Evolutionary conservation across 2,113 vertebrate species (phyloP).

Genomic region (Lepus timidus): DNA sequence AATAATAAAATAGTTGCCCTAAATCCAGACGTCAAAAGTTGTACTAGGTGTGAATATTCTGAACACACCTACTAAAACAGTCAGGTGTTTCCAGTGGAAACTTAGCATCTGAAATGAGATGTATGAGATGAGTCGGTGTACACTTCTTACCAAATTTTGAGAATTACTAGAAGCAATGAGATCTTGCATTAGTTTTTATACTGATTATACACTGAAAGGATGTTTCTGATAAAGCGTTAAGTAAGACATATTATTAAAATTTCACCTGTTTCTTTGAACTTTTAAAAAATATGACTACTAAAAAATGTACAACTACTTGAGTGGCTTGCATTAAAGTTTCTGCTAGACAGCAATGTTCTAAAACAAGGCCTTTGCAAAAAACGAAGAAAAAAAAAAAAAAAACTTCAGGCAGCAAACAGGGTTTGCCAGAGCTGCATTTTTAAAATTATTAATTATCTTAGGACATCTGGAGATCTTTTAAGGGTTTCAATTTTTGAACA

Average conservation of each 20-base stretch:
- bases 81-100: not conserved
- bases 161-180: not conserved
- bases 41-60: not conserved
- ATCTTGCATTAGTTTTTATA: not conserved
- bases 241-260: not conserved
- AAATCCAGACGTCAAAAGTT: not conserved
- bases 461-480: not conserved
- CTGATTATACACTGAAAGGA: not conserved
- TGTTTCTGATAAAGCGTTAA: conserved; percentile 5
- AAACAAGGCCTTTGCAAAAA: not conserved
- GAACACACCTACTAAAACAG: not conserved
- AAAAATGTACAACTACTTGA: not conserved
- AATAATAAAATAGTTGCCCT: not conserved
- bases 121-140: not conserved
- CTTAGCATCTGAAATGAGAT: not conserved
- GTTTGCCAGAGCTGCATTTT: not conserved
- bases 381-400: not conserved
- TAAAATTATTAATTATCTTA: not conserved
- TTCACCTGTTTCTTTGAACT: not conserved
- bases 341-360: not conserved
- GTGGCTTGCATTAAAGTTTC: not conserved
- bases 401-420: not conserved
- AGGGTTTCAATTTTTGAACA: not conserved
- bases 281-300: not conserved
- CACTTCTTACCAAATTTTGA: not conserved